These are phyloP conservation scores for Antigone vipio DNA, from an alignment of 2,113 vertebrate genomes.

Conservation along the genomic window DNA sequence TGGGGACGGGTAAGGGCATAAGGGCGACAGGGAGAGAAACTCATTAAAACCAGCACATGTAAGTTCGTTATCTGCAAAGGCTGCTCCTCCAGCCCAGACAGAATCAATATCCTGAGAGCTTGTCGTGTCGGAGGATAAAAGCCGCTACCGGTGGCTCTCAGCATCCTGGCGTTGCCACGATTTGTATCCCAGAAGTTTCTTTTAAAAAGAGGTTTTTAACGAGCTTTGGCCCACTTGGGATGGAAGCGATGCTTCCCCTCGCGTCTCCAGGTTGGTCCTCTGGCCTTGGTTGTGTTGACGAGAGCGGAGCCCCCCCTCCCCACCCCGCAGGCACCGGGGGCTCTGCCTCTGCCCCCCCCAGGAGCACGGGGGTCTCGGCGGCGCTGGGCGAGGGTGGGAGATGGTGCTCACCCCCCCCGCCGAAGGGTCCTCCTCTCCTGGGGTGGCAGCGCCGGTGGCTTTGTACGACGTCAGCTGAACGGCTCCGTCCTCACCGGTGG, in stretches of 20 bases:
- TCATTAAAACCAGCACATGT: neutral
- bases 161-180: neutral
- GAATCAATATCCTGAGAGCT: neutral
- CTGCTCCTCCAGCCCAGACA: neutral
- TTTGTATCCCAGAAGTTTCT: neutral
- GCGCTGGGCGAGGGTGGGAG: neutral
- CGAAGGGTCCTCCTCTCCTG: neutral
- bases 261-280: too few species aligned
- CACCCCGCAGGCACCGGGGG: accelerated
- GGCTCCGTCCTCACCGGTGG: conserved; percentile 44
- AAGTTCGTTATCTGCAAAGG: neutral
- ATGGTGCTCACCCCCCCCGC: conserved; percentile 47
- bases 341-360: neutral
- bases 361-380: accelerated
- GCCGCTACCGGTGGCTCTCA: neutral
- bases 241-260: neutral
- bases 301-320: neutral
- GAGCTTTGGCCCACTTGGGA: neutral
- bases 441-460: neutral
- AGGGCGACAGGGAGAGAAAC: neutral
- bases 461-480: conserved; percentile 77
- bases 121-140: neutral
- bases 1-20: neutral
- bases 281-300: accelerated
- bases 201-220: neutral